Percentiles rank a stretch among this genome's conserved stretches.
phyloP scores from a whole-genome alignment of 2,797 vertebrate genomes.

The Rhinoraja longicauda region DNA sequence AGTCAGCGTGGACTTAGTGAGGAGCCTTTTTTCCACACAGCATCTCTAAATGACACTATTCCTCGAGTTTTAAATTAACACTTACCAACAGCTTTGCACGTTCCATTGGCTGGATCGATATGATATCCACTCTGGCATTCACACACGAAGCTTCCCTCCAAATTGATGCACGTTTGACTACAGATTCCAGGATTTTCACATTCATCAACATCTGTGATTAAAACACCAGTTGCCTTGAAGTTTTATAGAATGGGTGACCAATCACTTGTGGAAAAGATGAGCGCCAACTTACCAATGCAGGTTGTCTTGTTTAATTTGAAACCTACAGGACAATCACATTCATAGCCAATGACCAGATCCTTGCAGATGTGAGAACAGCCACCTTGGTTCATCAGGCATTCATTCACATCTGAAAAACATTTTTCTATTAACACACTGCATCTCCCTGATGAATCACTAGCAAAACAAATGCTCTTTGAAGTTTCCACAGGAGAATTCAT shows the following conservation, averaged over 20 bases:
- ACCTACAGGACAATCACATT: constrained; percentile 87
- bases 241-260: not conserved
- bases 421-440: not conserved
- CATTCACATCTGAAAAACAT: constrained; percentile 69
- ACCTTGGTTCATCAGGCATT: constrained; percentile 88
- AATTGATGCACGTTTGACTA: constrained; percentile 96
- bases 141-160: constrained; percentile 96
- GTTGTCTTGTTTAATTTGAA: constrained; percentile 90
- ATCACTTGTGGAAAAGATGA: not conserved
- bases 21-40: no score
- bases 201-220: constrained; percentile 83
- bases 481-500: no score
- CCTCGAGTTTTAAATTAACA: constrained; percentile 35
- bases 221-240: constrained; percentile 41
- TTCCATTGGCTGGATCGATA: constrained; percentile 87
- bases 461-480: not conserved
- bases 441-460: not conserved
- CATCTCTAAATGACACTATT: no score
- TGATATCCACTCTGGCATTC: constrained; percentile 94
- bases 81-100: constrained; percentile 96
- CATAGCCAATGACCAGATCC: constrained; percentile 81
- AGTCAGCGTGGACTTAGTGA: no score
- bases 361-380: constrained; percentile 94
- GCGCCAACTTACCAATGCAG: constrained; percentile 72
- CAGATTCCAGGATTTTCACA: constrained; percentile 93